Evolutionary conservation across 2,888 invertebrate species (phyloP).

Genomic region (Tetranychus truncatus): DNA sequence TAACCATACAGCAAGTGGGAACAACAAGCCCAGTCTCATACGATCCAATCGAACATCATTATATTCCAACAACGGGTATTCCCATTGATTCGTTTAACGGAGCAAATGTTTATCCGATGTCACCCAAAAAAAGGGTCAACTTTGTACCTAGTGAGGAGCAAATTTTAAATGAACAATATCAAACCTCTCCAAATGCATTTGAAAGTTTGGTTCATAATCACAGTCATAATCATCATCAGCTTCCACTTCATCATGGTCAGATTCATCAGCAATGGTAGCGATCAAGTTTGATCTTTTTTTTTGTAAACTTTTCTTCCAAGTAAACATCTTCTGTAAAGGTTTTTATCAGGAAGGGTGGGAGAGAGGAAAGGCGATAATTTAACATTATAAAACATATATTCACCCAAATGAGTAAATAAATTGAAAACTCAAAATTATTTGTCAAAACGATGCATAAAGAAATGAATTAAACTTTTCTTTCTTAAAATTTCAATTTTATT

Average conservation of each 20-base stretch:
- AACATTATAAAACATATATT: no score
- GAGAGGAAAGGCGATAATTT: no score
- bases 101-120: not conserved
- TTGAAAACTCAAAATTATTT: no score
- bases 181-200: not conserved
- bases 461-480: no score
- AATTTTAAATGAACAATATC: not conserved
- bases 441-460: no score
- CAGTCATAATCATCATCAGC: not conserved
- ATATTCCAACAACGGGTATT: not conserved
- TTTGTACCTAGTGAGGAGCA: not conserved
- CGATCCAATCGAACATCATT: not conserved
- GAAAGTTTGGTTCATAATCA: not conserved
- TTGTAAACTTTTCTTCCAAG: no score
- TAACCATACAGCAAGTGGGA: not conserved
- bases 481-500: no score
- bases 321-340: no score
- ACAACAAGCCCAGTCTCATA: not conserved
- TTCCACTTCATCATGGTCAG: not conserved
- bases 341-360: no score
- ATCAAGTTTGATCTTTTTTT: not conserved
- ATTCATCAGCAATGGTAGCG: not conserved
- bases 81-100: not conserved
- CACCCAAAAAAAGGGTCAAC: not conserved
- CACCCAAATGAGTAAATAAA: no score